A percentile compares a stretch with the other conserved stretches of the same genome.
Conservation (phyloP, 1,140 invertebrate genomes). For the Cyphomyrmex costatus region DNA sequence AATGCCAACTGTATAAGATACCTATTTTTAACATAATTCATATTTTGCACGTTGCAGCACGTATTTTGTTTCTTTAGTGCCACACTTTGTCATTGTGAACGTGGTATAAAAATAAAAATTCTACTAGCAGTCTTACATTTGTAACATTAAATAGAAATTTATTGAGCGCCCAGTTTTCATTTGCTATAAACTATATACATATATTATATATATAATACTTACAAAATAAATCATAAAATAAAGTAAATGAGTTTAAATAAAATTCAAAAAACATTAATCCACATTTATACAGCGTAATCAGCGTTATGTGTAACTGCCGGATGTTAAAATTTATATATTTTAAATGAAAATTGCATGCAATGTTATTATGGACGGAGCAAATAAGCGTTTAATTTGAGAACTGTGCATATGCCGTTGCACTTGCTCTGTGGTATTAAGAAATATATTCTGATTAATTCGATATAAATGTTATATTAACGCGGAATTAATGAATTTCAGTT, state of each 20-base stretch:
- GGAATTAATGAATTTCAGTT: conserved; percentile 39
- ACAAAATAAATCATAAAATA: conserved; percentile 48
- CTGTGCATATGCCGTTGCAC: conserved; percentile 23
- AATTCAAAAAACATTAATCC: conserved; percentile 48
- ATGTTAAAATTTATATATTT: conserved; percentile 50
- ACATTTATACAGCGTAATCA: conserved; percentile 30
- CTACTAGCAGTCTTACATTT: background rate
- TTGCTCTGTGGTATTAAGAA: conserved; percentile 37
- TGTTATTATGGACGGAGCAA: conserved; percentile 41
- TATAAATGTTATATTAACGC: conserved; percentile 21
- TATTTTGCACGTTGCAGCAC: conserved; percentile 19
- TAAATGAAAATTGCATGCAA: conserved; percentile 49
- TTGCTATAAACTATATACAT: background rate
- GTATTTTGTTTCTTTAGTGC: conserved; percentile 13
- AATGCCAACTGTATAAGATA: conserved; percentile 48
- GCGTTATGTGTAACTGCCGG: background rate
- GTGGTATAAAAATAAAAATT: conserved; percentile 35
- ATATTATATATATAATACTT: background rate
- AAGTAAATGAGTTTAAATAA: conserved; percentile 46
- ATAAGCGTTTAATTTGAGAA: conserved; percentile 53
- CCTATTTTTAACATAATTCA: conserved; percentile 55
- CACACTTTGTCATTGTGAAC: conserved; percentile 13
- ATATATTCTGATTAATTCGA: conserved; percentile 36
- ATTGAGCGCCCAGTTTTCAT: conserved; percentile 34
- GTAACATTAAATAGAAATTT: conserved; percentile 38